Conservation (phyloP, 2,888 invertebrate genomes). For the Sepioteuthis lessoniana region DNA sequence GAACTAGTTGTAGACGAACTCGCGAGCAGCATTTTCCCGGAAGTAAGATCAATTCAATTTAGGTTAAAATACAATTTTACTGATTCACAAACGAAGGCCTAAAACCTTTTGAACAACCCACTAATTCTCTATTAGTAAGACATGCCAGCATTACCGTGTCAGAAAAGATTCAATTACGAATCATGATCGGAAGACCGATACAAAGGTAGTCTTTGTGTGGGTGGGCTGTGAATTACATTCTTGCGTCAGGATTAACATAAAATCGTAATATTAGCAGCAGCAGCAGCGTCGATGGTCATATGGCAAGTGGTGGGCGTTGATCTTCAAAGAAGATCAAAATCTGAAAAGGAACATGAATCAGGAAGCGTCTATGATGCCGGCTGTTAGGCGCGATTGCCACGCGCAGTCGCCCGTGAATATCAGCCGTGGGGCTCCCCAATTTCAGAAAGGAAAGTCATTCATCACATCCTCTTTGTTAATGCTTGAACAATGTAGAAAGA, state of each 20-base stretch:
- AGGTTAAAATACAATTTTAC: too few relatives aligned
- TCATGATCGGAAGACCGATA: neutral
- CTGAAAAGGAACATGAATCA: neutral
- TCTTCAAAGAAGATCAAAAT: neutral
- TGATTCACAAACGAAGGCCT: too few relatives aligned
- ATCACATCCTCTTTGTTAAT: neutral
- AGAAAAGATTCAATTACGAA: neutral
- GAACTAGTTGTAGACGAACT: too few relatives aligned
- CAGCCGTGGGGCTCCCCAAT: neutral
- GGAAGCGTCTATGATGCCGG: neutral
- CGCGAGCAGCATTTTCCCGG: too few relatives aligned
- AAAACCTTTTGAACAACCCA: too few relatives aligned
- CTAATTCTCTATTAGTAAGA: too few relatives aligned
- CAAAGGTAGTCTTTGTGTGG: neutral
- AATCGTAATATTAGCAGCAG: neutral
- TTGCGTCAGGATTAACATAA: neutral
- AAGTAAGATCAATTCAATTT: too few relatives aligned
- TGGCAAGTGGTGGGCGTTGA: neutral
- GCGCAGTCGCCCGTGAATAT: neutral
- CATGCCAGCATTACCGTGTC: neutral
- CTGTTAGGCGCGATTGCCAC: neutral
- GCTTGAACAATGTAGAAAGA: neutral
- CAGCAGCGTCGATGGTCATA: neutral
- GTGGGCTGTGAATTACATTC: neutral
- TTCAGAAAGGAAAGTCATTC: neutral